Conservation (phyloP, 1,140 invertebrate species). For the Eupristina koningsbergeri region DNA sequence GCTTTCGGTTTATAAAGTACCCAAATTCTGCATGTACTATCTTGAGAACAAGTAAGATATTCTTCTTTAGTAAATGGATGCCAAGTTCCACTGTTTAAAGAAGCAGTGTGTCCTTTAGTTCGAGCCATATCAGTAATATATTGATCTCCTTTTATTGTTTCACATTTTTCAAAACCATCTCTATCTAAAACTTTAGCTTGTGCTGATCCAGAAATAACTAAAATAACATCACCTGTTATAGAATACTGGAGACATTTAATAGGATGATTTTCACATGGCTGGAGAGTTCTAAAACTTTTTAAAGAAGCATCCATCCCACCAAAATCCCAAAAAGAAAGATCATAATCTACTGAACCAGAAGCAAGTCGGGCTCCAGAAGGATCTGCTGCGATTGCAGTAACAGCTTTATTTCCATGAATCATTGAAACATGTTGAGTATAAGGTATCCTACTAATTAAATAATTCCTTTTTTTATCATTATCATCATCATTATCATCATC, state of each 20-base stretch:
- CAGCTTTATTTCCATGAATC: constrained; percentile 88
- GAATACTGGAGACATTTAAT: constrained; percentile 94
- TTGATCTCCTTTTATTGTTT: constrained; percentile 97
- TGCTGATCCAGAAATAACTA: constrained; percentile 92
- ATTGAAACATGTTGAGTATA: constrained; percentile 86
- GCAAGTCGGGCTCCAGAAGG: constrained; percentile 93
- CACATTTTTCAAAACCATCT: constrained; percentile 95
- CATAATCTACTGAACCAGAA: constrained; percentile 95
- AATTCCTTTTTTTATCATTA: constrained; percentile 74
- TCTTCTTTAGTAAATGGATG: constrained; percentile 93
- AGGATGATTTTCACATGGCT: constrained; percentile 96
- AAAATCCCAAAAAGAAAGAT: constrained; percentile 98
- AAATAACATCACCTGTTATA: constrained; percentile 92
- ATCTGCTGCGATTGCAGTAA: constrained; percentile 91
- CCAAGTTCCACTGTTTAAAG: constrained; percentile 93
- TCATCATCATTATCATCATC: constrained; percentile 72
- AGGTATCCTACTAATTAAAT: constrained; percentile 80
- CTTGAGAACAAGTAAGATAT: constrained; percentile 94
- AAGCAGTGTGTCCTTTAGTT: constrained; percentile 96
- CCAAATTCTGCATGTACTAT: constrained; percentile 95
- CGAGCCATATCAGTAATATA: constrained; percentile 95
- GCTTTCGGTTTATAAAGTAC: constrained; percentile 83
- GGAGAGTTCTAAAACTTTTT: constrained; percentile 91
- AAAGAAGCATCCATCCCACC: constrained; percentile 95
- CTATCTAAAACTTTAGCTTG: constrained; percentile 96